Evolutionary conservation across 2,888 invertebrate species (phyloP).

Genomic region (Drosophila macrothrix): DNA sequence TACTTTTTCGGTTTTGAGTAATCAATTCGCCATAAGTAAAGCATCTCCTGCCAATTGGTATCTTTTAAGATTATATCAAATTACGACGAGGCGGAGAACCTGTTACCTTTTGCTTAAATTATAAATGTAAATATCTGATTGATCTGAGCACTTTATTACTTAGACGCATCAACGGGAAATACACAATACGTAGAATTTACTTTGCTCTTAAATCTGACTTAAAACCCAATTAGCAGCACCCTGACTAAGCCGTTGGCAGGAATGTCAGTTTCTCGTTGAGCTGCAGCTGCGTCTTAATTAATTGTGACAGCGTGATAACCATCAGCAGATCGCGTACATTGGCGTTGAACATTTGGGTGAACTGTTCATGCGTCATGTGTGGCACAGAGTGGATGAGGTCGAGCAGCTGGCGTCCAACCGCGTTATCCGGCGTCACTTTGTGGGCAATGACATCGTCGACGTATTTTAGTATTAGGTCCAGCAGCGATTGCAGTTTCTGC

Average conservation of each 20-base stretch:
- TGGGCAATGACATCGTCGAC: slow-evolving; percentile 97
- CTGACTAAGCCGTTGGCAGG: slow-evolving; percentile 88
- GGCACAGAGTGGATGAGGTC: slow-evolving; percentile 97
- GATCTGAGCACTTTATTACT: slow-evolving; percentile 60
- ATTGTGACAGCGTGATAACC: slow-evolving; percentile 97
- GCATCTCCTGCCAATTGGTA: too few species aligned
- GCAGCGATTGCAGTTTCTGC: slow-evolving; percentile 89
- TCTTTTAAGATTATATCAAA: neutral
- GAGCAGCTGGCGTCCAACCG: slow-evolving; percentile 95
- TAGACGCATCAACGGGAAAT: slow-evolving; percentile 46
- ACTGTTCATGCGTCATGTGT: slow-evolving; percentile 94
- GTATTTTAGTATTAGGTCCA: slow-evolving; percentile 92
- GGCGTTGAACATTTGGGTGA: slow-evolving; percentile 97
- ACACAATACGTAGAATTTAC: slow-evolving; percentile 48
- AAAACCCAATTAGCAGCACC: slow-evolving; percentile 30
- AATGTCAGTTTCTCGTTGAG: slow-evolving; percentile 97
- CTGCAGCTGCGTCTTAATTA: slow-evolving; percentile 98
- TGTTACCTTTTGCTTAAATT: neutral
- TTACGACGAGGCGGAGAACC: neutral
- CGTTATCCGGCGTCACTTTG: slow-evolving; percentile 91
- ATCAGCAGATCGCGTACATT: slow-evolving; percentile 98
- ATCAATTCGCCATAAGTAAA: too few species aligned
- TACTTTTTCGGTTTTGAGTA: neutral
- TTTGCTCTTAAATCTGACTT: slow-evolving; percentile 62
- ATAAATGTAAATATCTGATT: slow-evolving; percentile 1